These are phyloP conservation scores for Picus viridis DNA, from an alignment of 2,797 vertebrate genomes.

Conservation along the genomic window DNA sequence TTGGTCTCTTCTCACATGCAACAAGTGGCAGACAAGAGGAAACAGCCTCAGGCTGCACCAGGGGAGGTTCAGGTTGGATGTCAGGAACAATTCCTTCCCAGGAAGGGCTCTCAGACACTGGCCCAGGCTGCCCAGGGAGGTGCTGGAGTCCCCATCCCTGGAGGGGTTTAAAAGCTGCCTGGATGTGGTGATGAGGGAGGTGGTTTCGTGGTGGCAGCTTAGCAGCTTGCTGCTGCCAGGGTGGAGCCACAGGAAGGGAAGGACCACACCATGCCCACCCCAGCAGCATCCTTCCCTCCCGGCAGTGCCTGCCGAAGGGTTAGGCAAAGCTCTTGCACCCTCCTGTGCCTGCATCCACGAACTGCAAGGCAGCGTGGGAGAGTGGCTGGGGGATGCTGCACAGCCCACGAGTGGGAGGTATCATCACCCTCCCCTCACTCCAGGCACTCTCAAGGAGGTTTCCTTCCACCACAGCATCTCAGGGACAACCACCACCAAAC, in stretches of 20 bases:
- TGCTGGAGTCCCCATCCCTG: no score
- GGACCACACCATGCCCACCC: neutral
- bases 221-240: no score
- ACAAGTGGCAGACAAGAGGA: no score
- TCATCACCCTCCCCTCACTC: accelerated
- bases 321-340: slow-evolving; percentile 49
- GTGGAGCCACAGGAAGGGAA: accelerated
- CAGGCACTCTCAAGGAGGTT: neutral
- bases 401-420: neutral
- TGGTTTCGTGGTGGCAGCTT: no score
- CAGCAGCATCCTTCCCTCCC: neutral
- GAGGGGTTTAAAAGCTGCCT: no score
- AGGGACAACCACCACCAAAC: neutral
- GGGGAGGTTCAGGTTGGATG: no score
- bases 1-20: no score
- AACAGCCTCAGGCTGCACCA: no score
- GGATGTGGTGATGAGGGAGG: no score
- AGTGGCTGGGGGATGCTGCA: accelerated
- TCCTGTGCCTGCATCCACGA: neutral
- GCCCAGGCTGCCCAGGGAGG: no score
- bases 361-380: slow-evolving; percentile 14
- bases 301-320: neutral
- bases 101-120: no score
- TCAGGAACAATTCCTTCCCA: no score
- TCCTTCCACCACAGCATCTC: neutral